Percentiles rank a stretch among this genome's conserved stretches.
Conservation (phyloP, 2,888 invertebrate genomes). For the Anarsia innoxiella region DNA sequence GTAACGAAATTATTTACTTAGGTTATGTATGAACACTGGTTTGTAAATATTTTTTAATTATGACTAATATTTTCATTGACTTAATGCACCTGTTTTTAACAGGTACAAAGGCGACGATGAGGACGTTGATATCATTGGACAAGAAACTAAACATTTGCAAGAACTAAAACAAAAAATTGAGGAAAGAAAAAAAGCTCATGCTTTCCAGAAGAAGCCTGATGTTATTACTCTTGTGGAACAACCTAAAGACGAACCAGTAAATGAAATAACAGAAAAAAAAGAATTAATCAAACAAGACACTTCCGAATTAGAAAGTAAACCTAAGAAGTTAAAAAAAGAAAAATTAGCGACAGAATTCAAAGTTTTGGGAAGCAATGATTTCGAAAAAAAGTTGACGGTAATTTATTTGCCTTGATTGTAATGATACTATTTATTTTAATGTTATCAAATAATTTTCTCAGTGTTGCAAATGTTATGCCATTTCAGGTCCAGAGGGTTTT, state of each 20-base stretch:
- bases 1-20: constrained; percentile 43
- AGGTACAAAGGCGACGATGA: constrained; percentile 66
- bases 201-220: constrained; percentile 32
- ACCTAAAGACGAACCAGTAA: constrained; percentile 9
- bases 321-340: constrained; percentile 15
- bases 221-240: constrained; percentile 29
- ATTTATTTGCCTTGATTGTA: background rate
- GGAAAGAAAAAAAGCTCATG: constrained; percentile 57
- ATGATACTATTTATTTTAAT: background rate
- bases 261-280: no score
- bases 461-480: no score
- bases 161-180: constrained; percentile 77
- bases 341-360: constrained; percentile 69
- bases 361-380: constrained; percentile 79
- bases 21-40: no score
- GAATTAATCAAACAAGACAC: constrained; percentile 2
- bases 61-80: no score
- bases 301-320: constrained; percentile 18
- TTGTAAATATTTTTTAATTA: no score
- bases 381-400: constrained; percentile 73
- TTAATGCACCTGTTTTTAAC: no score
- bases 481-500: constrained; percentile 83
- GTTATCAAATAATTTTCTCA: no score
- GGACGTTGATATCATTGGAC: constrained; percentile 42
- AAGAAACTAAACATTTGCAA: constrained; percentile 74